Evolutionary conservation across 2,888 invertebrate genomes (phyloP).

Genomic region (Caenorhabditis parvicauda): DNA sequence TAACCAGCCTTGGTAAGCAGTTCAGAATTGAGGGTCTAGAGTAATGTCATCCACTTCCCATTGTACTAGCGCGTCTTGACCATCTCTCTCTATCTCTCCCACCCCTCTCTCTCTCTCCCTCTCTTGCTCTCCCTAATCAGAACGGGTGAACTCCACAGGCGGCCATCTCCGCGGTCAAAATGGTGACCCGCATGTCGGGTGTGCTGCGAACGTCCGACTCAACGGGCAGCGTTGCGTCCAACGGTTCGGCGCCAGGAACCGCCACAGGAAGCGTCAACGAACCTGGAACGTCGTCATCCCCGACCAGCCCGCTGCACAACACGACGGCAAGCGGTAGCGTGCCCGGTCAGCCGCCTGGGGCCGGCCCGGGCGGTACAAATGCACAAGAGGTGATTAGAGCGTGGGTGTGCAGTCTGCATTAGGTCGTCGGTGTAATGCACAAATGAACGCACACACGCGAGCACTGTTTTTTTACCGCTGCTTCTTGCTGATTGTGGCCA

Average conservation of each 20-base stretch:
- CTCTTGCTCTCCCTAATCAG: constrained; percentile 10
- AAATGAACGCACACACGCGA: no score
- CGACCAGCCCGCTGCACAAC: constrained; percentile 34
- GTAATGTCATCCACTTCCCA: no score
- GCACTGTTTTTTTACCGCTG: no score
- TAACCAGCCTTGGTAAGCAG: no score
- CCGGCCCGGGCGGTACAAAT: no score
- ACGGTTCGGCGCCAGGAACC: constrained; percentile 19
- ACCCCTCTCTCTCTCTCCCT: constrained; percentile 5
- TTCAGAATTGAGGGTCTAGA: no score
- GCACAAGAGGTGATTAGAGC: constrained; percentile 19
- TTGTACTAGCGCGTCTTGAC: background rate
- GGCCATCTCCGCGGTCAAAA: constrained; percentile 60
- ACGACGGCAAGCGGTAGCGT: no score
- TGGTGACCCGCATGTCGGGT: constrained; percentile 59
- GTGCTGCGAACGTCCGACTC: constrained; percentile 43
- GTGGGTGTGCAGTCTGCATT: no score
- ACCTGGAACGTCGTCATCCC: constrained; percentile 32
- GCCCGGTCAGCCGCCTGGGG: no score
- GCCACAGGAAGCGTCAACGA: background rate
- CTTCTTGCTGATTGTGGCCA: no score
- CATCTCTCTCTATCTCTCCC: constrained; percentile 3
- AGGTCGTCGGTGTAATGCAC: no score
- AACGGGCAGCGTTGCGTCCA: constrained; percentile 43
- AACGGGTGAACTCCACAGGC: constrained; percentile 46